phyloP scores from a whole-genome alignment of 2,797 vertebrate genomes.

The Odontamblyopus lacepedii region DNA sequence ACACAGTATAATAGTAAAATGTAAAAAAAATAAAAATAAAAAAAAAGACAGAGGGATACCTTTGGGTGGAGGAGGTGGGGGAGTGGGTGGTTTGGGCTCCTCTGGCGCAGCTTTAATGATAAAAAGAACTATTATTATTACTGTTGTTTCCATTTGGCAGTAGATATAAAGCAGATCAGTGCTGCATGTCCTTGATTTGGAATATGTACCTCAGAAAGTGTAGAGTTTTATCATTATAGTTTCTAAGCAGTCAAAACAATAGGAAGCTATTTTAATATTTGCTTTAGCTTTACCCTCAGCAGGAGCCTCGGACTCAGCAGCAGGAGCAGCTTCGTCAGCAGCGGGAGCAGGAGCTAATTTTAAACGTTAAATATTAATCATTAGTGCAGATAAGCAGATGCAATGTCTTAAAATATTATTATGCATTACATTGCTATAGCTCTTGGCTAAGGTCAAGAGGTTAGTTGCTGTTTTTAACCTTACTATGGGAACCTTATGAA shows the following conservation, averaged over 20 bases:
- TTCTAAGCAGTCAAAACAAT: conserved; percentile 1
- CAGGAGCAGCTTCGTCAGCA: conserved; percentile 45
- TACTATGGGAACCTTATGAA: not conserved
- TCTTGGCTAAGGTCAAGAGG: not conserved
- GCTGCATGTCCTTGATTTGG: conserved; percentile 35
- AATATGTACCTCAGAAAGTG: conserved; percentile 8
- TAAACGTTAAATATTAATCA: conserved; percentile 57
- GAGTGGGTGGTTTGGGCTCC: conserved; percentile 74
- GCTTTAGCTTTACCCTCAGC: conserved; percentile 59
- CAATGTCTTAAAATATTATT: conserved; percentile 11
- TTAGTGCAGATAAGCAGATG: conserved; percentile 34
- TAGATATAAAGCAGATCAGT: conserved; percentile 38
- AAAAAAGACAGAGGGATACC: conserved; percentile 56
- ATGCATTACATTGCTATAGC: not conserved
- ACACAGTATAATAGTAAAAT: not conserved
- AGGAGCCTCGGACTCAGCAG: conserved; percentile 52
- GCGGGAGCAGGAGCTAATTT: conserved; percentile 50
- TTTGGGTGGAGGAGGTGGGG: conserved; percentile 77
- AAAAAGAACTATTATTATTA: conserved; percentile 59
- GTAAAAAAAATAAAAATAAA: not conserved
- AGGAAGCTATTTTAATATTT: conserved; percentile 15
- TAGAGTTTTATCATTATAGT: not conserved
- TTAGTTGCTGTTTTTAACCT: conserved; percentile 18
- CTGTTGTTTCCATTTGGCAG: conserved; percentile 16
- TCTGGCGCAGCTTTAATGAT: conserved; percentile 69